Conservation (phyloP, 2,113 vertebrate genomes). For the Pandion haliaetus region DNA sequence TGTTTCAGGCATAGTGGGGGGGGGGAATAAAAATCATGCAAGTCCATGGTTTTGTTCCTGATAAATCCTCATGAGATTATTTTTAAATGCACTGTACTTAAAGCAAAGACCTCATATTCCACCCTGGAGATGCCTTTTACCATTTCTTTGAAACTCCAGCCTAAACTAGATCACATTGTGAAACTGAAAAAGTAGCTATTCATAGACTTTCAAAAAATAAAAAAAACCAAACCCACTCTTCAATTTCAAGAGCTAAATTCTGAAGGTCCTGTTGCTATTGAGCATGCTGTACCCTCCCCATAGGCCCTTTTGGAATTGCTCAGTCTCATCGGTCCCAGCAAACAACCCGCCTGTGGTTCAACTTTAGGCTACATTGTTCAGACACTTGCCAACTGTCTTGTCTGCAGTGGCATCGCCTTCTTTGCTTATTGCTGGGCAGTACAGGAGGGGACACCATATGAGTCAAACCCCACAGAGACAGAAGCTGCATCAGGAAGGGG, state of each 20-base stretch:
- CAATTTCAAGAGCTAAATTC: background rate
- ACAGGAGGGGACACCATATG: background rate
- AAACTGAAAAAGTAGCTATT: background rate
- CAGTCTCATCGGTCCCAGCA: background rate
- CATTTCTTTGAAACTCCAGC: background rate
- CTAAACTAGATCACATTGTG: background rate
- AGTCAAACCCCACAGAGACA: background rate
- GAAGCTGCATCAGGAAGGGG: background rate
- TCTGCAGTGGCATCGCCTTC: background rate
- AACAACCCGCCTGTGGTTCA: background rate
- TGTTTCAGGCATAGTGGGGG: background rate
- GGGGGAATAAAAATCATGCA: background rate
- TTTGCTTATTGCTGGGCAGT: background rate
- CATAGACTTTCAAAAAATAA: background rate
- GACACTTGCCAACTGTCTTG: background rate
- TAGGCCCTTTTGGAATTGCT: background rate
- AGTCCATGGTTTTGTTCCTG: background rate
- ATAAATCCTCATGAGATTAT: background rate
- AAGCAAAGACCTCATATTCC: background rate
- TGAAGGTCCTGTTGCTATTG: background rate
- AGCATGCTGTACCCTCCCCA: fast-evolving
- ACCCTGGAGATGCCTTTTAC: background rate
- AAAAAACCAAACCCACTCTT: background rate
- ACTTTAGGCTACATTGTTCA: background rate
- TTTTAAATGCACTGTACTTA: background rate